Evolutionary conservation across 2,888 invertebrate species (phyloP), one percentile per base, ranked within the genome.

Genomic region (Crocallis elinguaria): DNA sequence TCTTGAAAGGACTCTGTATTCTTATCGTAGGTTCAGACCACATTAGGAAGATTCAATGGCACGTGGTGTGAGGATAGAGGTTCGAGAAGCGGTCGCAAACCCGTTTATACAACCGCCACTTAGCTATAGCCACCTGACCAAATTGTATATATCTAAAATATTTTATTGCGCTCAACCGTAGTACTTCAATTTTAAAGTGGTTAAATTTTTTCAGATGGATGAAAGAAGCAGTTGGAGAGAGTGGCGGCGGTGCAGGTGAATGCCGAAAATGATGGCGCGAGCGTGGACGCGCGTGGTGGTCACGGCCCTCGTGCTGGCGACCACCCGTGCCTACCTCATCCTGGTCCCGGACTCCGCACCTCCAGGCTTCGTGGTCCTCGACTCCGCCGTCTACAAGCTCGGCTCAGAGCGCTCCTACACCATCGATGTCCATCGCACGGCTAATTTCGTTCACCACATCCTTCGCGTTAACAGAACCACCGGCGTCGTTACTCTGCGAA

Each of bases 391-490:
- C 42, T 95, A 95, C 65, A 94, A 95, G 72, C 92, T 96, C 43
- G 96, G 96, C 64, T 96, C 96, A 8, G 95, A 95, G 72, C 92
- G 97, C 38, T 93, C 93, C 68, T 97, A 97, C 85, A 93, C 94
- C 78, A 95, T 96, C 62, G 96, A 97, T 79, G 93, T 93, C 44
- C 95, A 96, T 67, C 93, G 96, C 72, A 96, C 96, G 12, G 96
- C 96, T 0, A 94, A 94, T 79, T 97, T 96, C 84, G 97, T 97
- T 11, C 94, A 95, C 69, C 95, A 95, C 73, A 92, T 97, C 64
- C 93, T 97, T 49, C 90, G 93, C 67, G 96, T 97, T 51, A 95
- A 96, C 82, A 93, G 94, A 49, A 94, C 94, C 70, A 94, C 93
- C 59, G 97, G 97, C 11, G 93, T 94, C 62, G 95, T 97, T 49